Conservation (phyloP, 2,888 invertebrate species). For the Pelosia muscerda region DNA sequence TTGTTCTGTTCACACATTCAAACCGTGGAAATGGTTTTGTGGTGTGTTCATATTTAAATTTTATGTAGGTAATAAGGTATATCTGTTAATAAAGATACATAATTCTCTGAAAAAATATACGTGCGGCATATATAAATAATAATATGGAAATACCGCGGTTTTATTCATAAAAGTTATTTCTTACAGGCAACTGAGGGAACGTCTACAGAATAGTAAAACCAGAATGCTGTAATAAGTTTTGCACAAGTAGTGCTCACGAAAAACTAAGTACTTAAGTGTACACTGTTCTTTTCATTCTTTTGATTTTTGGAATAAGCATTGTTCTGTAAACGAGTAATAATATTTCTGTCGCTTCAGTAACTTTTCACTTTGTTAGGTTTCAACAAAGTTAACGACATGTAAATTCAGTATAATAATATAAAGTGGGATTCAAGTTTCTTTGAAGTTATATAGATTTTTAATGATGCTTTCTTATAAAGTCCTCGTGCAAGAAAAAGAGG, state of each 20-base stretch:
- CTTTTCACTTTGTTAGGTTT: neutral
- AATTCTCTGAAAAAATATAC: too few species aligned
- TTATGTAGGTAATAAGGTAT: too few species aligned
- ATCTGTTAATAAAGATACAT: too few species aligned
- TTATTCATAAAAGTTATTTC: too few species aligned
- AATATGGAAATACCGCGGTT: too few species aligned
- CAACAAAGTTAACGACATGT: neutral
- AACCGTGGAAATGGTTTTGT: too few species aligned
- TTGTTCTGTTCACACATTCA: too few species aligned
- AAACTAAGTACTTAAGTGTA: neutral
- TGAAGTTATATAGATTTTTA: neutral
- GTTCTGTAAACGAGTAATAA: neutral
- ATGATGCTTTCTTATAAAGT: neutral
- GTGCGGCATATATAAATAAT: too few species aligned
- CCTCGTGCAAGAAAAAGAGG: neutral
- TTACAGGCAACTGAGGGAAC: too few species aligned
- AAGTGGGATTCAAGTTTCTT: neutral
- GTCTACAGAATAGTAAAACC: neutral
- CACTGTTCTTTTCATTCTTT: neutral
- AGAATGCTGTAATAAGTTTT: neutral
- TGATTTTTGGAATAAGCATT: neutral
- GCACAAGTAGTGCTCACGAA: neutral
- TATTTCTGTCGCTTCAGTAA: neutral
- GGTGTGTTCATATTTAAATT: too few species aligned
- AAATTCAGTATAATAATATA: slow-evolving; percentile 1